Percentiles rank a stretch among this genome's conserved stretches.
phyloP scores from a whole-genome alignment of 2,113 vertebrate species.

The Rhabdomys dilectus region DNA sequence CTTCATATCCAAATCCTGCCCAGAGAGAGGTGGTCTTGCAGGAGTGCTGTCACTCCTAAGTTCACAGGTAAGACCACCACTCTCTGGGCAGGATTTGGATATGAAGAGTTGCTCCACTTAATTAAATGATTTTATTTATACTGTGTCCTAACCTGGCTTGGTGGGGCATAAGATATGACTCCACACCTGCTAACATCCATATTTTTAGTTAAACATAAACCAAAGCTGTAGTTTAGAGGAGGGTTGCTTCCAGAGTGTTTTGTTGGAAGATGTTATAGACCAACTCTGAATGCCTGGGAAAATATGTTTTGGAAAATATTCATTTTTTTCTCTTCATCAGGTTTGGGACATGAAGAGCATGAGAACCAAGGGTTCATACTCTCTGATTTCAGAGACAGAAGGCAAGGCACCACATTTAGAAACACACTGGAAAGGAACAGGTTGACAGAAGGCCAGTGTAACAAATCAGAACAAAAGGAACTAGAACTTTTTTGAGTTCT shows the following conservation, averaged over 20 bases:
- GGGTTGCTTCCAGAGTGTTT: background rate
- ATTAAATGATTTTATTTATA: background rate
- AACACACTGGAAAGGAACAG: no score
- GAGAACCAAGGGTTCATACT: background rate
- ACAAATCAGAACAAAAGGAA: background rate
- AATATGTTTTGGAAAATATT: background rate
- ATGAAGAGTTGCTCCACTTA: background rate
- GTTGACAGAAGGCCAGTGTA: background rate
- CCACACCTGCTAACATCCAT: background rate
- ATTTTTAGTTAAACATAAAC: background rate
- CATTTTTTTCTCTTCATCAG: background rate
- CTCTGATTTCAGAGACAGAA: background rate
- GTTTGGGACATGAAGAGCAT: background rate
- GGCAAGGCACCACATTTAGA: background rate
- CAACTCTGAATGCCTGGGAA: background rate
- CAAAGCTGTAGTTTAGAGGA: no score
- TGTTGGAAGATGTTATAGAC: background rate
- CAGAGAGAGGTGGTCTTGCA: no score
- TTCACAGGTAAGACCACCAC: no score
- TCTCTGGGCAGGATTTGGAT: no score
- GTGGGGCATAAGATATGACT: background rate
- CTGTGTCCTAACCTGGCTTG: background rate
- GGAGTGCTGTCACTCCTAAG: no score
- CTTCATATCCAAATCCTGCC: no score
- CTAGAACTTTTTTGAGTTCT: background rate